Percentiles rank a stretch among this genome's conserved stretches.
Evolutionary conservation across 2,113 vertebrate species (phyloP).

Genomic region (Meles meles): DNA sequence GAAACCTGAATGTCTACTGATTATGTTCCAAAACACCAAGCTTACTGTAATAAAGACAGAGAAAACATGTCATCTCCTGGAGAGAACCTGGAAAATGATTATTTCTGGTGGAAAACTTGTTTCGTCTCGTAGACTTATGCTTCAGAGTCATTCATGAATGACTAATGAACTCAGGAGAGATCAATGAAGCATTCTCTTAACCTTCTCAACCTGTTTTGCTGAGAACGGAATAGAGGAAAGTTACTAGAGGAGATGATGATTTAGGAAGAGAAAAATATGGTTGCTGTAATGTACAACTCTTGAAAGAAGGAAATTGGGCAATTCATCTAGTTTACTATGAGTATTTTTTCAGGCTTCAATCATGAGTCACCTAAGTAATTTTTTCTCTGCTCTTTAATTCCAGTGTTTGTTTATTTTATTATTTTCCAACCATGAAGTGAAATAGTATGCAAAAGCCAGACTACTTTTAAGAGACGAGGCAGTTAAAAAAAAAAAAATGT

Average conservation of each 20-base stretch:
- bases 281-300: constrained; percentile 54
- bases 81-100: constrained; percentile 71
- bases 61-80: constrained; percentile 73
- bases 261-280: constrained; percentile 46
- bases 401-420: constrained; percentile 62
- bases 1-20: constrained; percentile 74
- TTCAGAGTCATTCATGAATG: constrained; percentile 71
- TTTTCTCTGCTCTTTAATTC: constrained; percentile 58
- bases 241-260: not conserved
- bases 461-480: constrained; percentile 24
- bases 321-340: constrained; percentile 71
- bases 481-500: not conserved
- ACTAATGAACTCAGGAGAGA: constrained; percentile 70
- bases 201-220: constrained; percentile 63
- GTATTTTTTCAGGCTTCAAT: constrained; percentile 64
- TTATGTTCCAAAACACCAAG: constrained; percentile 69
- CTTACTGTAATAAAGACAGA: constrained; percentile 70
- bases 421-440: constrained; percentile 64
- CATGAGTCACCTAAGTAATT: constrained; percentile 60
- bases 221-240: not conserved
- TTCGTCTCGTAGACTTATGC: constrained; percentile 73
- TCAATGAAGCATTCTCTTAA: constrained; percentile 65
- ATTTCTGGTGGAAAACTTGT: constrained; percentile 73
- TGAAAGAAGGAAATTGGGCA: constrained; percentile 62
- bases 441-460: constrained; percentile 42